A percentile compares a stretch with the other conserved stretches of the same genome.
Conservation (phyloP, 2,797 vertebrate genomes). For the Chelonia mydas region DNA sequence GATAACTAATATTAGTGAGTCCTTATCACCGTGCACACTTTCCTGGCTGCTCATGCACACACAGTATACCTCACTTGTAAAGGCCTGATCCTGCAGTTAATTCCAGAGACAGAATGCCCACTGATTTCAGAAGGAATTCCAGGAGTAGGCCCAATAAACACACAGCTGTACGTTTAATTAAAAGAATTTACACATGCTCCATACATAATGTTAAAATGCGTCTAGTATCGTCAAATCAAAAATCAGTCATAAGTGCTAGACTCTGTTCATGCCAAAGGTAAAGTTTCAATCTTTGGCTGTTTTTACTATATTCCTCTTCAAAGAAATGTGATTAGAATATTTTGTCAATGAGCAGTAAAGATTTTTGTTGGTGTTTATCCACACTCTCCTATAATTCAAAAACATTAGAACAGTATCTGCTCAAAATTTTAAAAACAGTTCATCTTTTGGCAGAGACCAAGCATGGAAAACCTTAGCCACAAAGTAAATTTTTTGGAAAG, state of each 20-base stretch:
- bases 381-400: background rate
- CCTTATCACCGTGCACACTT: background rate
- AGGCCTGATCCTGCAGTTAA: rapidly evolving
- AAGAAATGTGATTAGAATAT: background rate
- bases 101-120: background rate
- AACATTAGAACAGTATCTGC: background rate
- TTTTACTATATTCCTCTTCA: background rate
- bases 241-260: background rate
- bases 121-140: background rate
- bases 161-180: rapidly evolving
- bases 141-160: background rate
- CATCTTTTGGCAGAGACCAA: background rate
- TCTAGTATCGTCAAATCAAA: background rate
- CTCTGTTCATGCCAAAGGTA: background rate
- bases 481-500: conserved; percentile 42
- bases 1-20: conserved; percentile 43
- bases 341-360: background rate
- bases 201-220: background rate
- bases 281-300: background rate
- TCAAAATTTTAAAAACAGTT: conserved; percentile 27
- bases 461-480: conserved; percentile 31
- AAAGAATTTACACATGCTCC: background rate
- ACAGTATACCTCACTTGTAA: background rate
- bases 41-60: rapidly evolving
- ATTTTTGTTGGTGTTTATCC: background rate